Evolutionary conservation across 2,113 vertebrate species (phyloP).

Genomic region (Octodon degus): DNA sequence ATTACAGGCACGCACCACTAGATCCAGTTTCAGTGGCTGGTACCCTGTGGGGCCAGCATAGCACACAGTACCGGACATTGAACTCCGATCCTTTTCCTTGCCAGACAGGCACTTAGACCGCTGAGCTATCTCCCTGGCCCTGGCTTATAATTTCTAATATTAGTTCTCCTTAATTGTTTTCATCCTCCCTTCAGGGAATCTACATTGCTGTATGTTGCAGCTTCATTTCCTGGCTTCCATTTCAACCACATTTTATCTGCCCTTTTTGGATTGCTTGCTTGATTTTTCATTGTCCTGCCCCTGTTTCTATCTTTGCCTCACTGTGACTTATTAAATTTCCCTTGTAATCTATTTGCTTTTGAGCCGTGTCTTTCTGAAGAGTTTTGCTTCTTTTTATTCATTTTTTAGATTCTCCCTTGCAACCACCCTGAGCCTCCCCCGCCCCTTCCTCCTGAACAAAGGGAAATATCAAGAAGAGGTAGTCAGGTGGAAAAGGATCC

Average conservation of each 20-base stretch:
- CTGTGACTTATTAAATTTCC: neutral
- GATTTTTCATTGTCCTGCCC: neutral
- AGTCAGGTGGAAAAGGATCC: neutral
- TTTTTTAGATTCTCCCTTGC: neutral
- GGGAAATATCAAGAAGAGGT: neutral
- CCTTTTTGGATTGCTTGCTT: neutral
- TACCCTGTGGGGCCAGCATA: no score
- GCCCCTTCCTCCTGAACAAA: neutral
- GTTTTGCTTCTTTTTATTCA: neutral
- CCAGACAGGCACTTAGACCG: no score
- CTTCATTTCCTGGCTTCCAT: neutral
- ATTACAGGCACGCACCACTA: no score
- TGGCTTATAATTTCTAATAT: neutral
- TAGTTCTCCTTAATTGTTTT: neutral
- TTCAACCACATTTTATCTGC: neutral
- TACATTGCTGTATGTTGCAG: neutral
- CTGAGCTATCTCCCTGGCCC: no score
- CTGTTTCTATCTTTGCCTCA: neutral
- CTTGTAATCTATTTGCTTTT: neutral
- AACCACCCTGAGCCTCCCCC: neutral
- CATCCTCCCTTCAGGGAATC: neutral
- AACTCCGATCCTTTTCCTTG: no score
- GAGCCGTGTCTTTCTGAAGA: neutral
- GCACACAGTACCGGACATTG: no score
- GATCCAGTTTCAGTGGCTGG: no score